phyloP scores from a whole-genome alignment of 2,797 vertebrate genomes.

The Mormyrus hasselquistii region DNA sequence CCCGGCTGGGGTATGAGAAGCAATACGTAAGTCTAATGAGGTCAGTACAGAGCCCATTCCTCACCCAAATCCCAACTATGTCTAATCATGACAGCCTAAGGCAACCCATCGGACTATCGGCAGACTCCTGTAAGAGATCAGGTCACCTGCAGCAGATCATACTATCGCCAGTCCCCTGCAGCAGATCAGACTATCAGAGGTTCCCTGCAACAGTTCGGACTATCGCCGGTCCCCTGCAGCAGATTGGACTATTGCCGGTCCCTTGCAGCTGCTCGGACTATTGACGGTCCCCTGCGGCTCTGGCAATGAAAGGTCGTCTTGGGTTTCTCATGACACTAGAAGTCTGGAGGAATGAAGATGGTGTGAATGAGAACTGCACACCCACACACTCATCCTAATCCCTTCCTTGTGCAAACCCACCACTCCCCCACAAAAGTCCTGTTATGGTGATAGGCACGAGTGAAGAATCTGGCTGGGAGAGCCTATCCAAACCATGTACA shows the following conservation, averaged over 20 bases:
- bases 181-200: too few relatives aligned
- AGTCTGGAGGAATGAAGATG: not conserved
- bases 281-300: too few relatives aligned
- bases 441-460: not conserved
- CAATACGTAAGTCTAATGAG: not conserved
- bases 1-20: not conserved
- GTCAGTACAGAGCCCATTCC: not conserved
- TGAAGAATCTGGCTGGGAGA: not conserved
- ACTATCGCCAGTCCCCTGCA: too few relatives aligned
- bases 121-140: rapidly evolving
- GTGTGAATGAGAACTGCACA: too few relatives aligned
- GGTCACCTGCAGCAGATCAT: not conserved
- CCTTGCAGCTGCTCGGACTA: too few relatives aligned
- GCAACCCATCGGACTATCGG: too few relatives aligned
- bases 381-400: not conserved
- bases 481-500: not conserved
- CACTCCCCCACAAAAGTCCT: too few relatives aligned
- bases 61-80: not conserved
- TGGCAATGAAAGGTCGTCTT: not conserved
- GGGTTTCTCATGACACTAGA: not conserved
- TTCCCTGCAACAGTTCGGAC: too few relatives aligned
- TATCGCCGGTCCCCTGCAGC: too few relatives aligned
- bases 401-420: not conserved
- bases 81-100: not conserved
- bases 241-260: too few relatives aligned